These are phyloP conservation scores for Mylabris sibirica DNA, from an alignment of 2,888 invertebrate species.

Conservation along the genomic window DNA sequence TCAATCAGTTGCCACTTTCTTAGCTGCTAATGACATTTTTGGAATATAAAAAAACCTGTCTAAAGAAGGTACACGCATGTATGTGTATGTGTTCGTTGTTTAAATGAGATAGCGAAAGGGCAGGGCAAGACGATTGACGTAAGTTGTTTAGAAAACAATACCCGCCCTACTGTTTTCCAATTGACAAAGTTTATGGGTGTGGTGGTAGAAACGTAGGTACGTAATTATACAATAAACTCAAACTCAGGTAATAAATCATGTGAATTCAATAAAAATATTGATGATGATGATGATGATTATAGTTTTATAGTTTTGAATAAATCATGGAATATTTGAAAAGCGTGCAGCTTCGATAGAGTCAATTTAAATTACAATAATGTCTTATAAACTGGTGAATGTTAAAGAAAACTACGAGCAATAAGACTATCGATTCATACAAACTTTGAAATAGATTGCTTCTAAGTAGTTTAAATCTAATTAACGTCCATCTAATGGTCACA, in stretches of 20 bases:
- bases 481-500: conserved; percentile 26
- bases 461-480: conserved; percentile 24
- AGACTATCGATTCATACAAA: not conserved
- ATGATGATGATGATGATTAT: not conserved
- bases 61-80: not conserved
- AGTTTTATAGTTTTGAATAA: no score
- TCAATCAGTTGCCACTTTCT: not conserved
- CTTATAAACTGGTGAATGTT: not conserved
- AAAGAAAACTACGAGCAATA: not conserved
- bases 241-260: no score
- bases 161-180: not conserved
- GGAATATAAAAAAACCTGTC: not conserved
- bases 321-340: no score
- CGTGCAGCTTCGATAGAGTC: not conserved
- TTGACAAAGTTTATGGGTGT: not conserved
- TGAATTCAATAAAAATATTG: not conserved
- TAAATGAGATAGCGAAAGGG: not conserved
- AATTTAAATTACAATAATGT: not conserved
- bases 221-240: not conserved
- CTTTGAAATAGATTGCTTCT: not conserved
- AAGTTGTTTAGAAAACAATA: conserved; percentile 8
- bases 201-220: not conserved
- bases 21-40: not conserved
- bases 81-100: not conserved
- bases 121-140: conserved; percentile 5